A percentile compares a stretch with the other conserved stretches of the same genome.
Conservation (phyloP, 1,140 invertebrate genomes). For the Lordiphosa mommai region DNA sequence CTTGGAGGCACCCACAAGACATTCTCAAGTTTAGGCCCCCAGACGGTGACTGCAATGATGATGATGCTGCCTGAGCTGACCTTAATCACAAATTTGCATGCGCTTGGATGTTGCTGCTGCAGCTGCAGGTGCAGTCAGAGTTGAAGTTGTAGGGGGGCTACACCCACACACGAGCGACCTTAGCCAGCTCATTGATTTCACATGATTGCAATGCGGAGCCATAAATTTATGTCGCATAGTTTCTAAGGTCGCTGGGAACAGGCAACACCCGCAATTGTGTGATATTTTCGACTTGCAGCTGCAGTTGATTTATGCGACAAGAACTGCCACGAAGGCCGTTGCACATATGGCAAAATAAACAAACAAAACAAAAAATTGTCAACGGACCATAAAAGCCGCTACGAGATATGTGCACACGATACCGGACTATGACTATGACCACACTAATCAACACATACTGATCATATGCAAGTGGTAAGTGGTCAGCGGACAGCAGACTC, state of each 20-base stretch:
- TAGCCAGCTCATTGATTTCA: conserved; percentile 40
- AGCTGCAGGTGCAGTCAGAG: conserved; percentile 45
- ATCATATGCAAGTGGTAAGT: conserved; percentile 72
- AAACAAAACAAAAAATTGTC: conserved; percentile 53
- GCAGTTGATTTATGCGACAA: conserved; percentile 67
- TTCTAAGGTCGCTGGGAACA: conserved; percentile 65
- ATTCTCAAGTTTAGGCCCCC: neutral
- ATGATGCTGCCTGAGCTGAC: conserved; percentile 44
- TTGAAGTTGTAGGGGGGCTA: conserved; percentile 9
- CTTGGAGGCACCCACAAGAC: conserved; percentile 2
- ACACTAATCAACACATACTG: conserved; percentile 69
- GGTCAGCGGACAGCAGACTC: conserved; percentile 15
- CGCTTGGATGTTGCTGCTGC: conserved; percentile 10
- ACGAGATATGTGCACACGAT: conserved; percentile 49
- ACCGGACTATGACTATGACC: conserved; percentile 9
- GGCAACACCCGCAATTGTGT: conserved; percentile 62
- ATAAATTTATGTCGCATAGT: conserved; percentile 70
- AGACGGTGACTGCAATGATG: conserved; percentile 24
- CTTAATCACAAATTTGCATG: conserved; percentile 78
- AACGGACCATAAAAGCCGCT: conserved; percentile 54
- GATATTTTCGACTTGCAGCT: conserved; percentile 39
- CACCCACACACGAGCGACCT: conserved; percentile 52
- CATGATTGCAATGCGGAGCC: conserved; percentile 49
- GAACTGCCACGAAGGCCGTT: conserved; percentile 60
- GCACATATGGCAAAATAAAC: conserved; percentile 51